These are phyloP conservation scores for Mesembrinibis cayennensis DNA, from an alignment of 2,113 vertebrate genomes.

Conservation along the genomic window DNA sequence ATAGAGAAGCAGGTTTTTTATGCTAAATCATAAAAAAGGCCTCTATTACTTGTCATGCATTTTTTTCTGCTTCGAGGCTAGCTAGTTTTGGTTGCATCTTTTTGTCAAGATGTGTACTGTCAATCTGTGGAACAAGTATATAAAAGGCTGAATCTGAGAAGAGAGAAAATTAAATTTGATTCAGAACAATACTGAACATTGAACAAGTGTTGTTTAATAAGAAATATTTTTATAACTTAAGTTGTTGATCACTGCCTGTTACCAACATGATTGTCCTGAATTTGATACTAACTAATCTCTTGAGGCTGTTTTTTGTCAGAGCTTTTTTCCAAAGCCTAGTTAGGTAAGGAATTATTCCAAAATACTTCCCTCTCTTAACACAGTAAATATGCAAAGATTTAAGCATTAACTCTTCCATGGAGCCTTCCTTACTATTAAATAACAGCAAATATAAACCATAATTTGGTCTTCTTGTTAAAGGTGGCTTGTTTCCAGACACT, in stretches of 20 bases:
- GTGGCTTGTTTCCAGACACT: background rate
- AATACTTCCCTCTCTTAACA: background rate
- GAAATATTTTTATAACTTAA: background rate
- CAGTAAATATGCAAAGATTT: background rate
- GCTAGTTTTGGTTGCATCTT: background rate
- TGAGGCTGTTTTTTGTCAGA: background rate
- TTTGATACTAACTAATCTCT: background rate
- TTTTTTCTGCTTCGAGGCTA: background rate
- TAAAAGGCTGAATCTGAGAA: background rate
- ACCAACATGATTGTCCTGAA: background rate
- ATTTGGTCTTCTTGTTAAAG: background rate
- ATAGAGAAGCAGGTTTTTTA: background rate
- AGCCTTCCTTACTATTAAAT: background rate
- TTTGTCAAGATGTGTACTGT: background rate
- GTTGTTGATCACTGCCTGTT: background rate
- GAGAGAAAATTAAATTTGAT: background rate
- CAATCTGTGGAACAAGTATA: background rate
- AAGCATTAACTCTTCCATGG: background rate
- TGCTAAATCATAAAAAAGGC: background rate
- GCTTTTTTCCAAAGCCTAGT: background rate
- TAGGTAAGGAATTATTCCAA: background rate
- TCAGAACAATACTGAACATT: background rate
- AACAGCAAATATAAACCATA: background rate
- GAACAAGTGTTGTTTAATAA: background rate
- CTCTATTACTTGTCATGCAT: background rate